Evolutionary conservation across 2,888 invertebrate species (phyloP).

Genomic region (Monoplex corrugatus): DNA sequence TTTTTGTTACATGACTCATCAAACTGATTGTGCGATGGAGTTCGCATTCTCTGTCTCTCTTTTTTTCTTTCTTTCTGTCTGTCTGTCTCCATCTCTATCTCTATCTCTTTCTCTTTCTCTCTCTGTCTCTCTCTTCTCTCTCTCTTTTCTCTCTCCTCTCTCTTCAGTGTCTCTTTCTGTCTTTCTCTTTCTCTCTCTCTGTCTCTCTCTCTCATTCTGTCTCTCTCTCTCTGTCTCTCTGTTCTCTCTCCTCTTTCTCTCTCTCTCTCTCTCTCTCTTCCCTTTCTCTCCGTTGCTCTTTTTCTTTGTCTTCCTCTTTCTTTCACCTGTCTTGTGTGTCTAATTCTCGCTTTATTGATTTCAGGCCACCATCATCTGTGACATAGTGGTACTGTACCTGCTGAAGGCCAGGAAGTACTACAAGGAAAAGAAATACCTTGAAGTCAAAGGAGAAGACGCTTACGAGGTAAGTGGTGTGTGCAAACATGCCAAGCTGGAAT

Average conservation of each 20-base stretch:
- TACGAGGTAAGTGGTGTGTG: conserved; percentile 70
- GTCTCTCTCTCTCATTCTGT: not conserved
- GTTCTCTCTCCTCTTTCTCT: not conserved
- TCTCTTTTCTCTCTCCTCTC: not conserved
- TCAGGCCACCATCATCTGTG: conserved; percentile 83
- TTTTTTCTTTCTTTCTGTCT: not conserved
- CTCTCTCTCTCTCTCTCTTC: not conserved
- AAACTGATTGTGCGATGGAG: too few relatives aligned
- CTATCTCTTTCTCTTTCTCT: not conserved
- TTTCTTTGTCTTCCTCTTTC: not conserved
- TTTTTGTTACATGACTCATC: too few relatives aligned
- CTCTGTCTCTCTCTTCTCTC: not conserved
- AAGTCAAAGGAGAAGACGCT: conserved; percentile 85
- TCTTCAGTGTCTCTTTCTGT: not conserved
- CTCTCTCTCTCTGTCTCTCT: not conserved
- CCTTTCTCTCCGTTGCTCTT: not conserved
- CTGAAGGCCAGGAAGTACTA: conserved; percentile 79
- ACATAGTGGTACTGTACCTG: conserved; percentile 82
- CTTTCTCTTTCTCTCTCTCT: not conserved
- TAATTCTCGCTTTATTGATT: not conserved
- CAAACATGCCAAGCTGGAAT: not conserved
- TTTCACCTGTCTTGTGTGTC: not conserved
- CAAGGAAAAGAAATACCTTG: conserved; percentile 83
- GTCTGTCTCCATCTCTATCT: not conserved
- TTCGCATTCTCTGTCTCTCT: not conserved